Evolutionary conservation across 2,113 vertebrate genomes (phyloP), one percentile per base, ranked within the genome.

Genomic region (Toxostoma redivivum): DNA sequence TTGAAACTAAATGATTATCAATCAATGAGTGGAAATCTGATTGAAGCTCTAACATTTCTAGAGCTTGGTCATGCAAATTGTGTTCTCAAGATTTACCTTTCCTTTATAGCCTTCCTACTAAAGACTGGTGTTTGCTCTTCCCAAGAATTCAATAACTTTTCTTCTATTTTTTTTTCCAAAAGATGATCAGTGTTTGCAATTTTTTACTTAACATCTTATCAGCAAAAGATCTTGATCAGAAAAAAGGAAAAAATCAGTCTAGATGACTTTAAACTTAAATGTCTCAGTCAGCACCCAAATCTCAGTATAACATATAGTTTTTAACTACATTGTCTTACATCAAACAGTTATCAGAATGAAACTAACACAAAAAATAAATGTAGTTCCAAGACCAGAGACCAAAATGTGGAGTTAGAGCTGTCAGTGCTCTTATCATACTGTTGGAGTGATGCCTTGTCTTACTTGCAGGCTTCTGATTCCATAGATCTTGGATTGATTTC

Each of bases 151-250:
- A n/a, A 7, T 35, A 88, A 62, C 6, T 1, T 60, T 72, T 30
- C 10, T 5, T 37, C 1, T 54, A 3, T 37, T 58, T 4, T 13
- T 20, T 53, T 50, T 10, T 2, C 0, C 13, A 16, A 25, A 81
- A 79, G 24, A 64, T 35, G 19, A 56, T 2, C 10, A 35, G 5
- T 47, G 44, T 69, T 72, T 88, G 7, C 7, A 92, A 28, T 23
- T 9, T 86, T 88, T 88, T 67, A 31, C 18, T 11, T 67, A 47
- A 31, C 8, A n/a, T 24, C 14, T 67, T 72, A 56, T 15, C 19
- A 44, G 21, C 11, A 40, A 56, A 20, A 67, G 2, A 1, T 18
- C 25, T 61, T 61, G 12, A 11, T 33, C 22, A 31, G 24, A 58
- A 6, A 54, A 87, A 72, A 69, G 3, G 3, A 15, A 44, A 76